Percentiles rank a stretch among this genome's conserved stretches.
Evolutionary conservation across 1,140 invertebrate species (phyloP).

Genomic region (Brachionus rubens): DNA sequence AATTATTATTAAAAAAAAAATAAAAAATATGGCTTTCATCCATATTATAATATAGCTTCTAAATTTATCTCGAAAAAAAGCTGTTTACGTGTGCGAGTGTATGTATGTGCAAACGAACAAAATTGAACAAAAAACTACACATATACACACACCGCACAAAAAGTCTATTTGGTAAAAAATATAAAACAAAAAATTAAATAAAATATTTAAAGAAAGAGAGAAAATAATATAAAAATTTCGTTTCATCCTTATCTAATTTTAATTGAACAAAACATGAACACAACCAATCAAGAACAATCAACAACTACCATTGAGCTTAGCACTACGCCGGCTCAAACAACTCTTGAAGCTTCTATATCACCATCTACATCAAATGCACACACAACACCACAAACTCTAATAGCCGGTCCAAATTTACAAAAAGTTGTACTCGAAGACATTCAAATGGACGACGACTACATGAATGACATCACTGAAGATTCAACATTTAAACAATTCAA

Average conservation of each 20-base stretch:
- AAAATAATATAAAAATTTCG: background rate
- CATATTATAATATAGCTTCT: slow-evolving; percentile 20
- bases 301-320: background rate
- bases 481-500: slow-evolving; percentile 35
- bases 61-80: slow-evolving; percentile 15
- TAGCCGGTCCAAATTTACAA: slow-evolving; percentile 20
- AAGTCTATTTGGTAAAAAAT: background rate
- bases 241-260: background rate
- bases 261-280: background rate
- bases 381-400: background rate
- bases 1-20: slow-evolving; percentile 33
- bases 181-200: too few species aligned
- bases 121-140: slow-evolving; percentile 30
- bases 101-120: slow-evolving; percentile 39
- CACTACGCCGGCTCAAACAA: background rate
- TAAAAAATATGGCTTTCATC: slow-evolving; percentile 34
- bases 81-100: slow-evolving; percentile 42
- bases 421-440: slow-evolving; percentile 37
- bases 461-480: slow-evolving; percentile 18
- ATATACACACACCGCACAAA: slow-evolving; percentile 36
- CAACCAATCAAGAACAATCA: background rate
- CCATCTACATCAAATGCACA: slow-evolving; percentile 13
- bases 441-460: slow-evolving; percentile 25
- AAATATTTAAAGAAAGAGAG: too few species aligned
- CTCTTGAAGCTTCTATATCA: background rate